Base-by-base conservation (phyloP, 1,140 invertebrate species). In the Anoplophora glabripennis region DNA sequence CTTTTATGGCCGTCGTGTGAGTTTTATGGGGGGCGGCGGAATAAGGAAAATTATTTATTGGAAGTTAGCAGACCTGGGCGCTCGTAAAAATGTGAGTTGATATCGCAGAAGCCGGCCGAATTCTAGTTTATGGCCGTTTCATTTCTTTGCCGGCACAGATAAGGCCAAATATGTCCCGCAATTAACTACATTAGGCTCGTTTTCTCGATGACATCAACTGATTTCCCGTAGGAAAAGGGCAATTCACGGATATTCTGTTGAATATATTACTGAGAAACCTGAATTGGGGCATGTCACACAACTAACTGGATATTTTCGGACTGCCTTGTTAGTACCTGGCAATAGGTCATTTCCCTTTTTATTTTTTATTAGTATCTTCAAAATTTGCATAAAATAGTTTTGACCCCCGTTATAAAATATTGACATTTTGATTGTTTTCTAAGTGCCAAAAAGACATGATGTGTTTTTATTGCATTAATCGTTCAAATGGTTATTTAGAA, bases 41-140 rank as follows among this genome's bases (percentile, higher is more conserved):
- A 41, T 41, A 41, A 41, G 38, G 38, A 41, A 41, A 41, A 41
- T 41, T 41, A 41, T 41, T 41, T 41, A 41, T 41, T 41, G 38
- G 38, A 41, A 41, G 38, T 41, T 41, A 12, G 38, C 15, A 41
- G 38, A 41, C 38, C 38, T 41, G 38, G n/a, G 15, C 38, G 38
- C n/a, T 41, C 38, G 38, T 41, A 41, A 41, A 41, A 17, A 12
- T 12, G n/a, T 41, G 15, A 41, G 38, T 41, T 41, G 38, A 41
- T 41, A 41, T 41, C 38, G 38, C 15, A 17, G 38, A 41, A 41
- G n/a, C 38, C 38, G n/a, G 38, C 38, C 38, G 15, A 41, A 41
- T 41, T 12, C 38, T 41, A 41, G n/a, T 41, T 41, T 41, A 41
- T 15, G 38, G 15, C 15, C 38, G 38, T 15, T 41, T 41, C 38